Percentiles rank a stretch among this genome's conserved stretches.
phyloP scores from a whole-genome alignment of 2,113 vertebrate species.

The Sclerurus mexicanus region DNA sequence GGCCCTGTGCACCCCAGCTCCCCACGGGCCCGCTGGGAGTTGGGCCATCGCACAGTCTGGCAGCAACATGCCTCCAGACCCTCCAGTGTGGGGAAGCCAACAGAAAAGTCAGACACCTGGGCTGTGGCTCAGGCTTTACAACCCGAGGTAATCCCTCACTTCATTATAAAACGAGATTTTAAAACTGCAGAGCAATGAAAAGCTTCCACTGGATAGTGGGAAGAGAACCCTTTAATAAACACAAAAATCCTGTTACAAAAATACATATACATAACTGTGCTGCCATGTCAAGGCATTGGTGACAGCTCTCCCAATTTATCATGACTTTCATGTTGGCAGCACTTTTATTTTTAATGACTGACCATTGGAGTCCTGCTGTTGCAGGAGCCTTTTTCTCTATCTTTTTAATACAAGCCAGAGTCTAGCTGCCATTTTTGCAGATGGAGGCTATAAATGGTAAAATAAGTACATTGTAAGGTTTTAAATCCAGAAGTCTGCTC shows the following conservation, averaged over 20 bases:
- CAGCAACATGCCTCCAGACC: not conserved
- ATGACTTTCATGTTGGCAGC: not conserved
- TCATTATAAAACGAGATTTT: not conserved
- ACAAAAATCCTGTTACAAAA: slow-evolving; percentile 10
- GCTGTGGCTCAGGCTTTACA: not conserved
- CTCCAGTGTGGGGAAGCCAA: accelerated
- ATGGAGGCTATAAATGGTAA: not conserved
- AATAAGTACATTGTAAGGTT: not conserved
- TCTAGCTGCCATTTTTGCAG: not conserved
- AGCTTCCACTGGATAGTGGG: not conserved
- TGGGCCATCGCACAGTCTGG: not conserved
- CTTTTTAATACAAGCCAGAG: not conserved
- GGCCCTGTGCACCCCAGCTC: not conserved
- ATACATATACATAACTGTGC: not conserved
- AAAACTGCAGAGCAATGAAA: not conserved
- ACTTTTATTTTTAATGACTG: not conserved
- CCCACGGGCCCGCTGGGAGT: accelerated
- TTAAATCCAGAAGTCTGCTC: not conserved
- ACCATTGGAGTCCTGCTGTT: not conserved
- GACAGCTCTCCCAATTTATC: not conserved
- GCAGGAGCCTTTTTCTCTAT: not conserved
- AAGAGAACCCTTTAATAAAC: not conserved
- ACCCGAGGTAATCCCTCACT: not conserved
- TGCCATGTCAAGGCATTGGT: not conserved
- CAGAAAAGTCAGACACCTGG: not conserved